Conservation (phyloP, 1,140 invertebrate genomes). For the Halyomorpha halys region DNA sequence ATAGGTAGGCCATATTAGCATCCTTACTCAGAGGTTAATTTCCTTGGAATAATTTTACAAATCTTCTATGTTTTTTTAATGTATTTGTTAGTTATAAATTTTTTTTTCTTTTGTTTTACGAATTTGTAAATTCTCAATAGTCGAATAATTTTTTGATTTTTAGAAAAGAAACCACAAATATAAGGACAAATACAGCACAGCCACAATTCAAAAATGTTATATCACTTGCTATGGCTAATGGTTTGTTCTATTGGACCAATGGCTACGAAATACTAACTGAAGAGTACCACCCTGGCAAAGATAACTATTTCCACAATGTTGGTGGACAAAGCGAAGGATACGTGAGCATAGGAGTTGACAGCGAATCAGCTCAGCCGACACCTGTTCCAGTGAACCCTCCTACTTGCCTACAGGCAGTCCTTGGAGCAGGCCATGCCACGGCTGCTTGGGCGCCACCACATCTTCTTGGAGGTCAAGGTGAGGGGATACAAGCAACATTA, state of each 20-base stretch:
- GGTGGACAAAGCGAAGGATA: constrained; percentile 46
- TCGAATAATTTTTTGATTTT: constrained; percentile 31
- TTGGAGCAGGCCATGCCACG: constrained; percentile 59
- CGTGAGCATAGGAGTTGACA: constrained; percentile 47
- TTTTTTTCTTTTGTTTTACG: no score
- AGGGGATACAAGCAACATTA: no score
- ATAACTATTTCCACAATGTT: constrained; percentile 62
- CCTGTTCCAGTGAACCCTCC: constrained; percentile 69
- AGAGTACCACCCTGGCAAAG: constrained; percentile 51
- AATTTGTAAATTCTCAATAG: no score
- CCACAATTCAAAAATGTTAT: constrained; percentile 66
- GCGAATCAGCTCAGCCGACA: constrained; percentile 55
- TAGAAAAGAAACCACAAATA: constrained; percentile 55
- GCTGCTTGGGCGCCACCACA: constrained; percentile 69
- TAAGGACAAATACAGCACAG: constrained; percentile 60
- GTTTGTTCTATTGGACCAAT: constrained; percentile 75
- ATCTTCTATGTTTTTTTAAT: no score
- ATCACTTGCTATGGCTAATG: constrained; percentile 61
- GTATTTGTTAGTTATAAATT: no score
- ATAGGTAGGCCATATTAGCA: no score
- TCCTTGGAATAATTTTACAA: no score
- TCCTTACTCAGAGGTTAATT: no score
- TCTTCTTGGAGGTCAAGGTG: constrained; percentile 62
- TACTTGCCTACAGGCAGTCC: constrained; percentile 60
- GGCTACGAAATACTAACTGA: constrained; percentile 59